Evolutionary conservation across 2,888 invertebrate species (phyloP).

Genomic region (Aporophyla lueneburgensis): DNA sequence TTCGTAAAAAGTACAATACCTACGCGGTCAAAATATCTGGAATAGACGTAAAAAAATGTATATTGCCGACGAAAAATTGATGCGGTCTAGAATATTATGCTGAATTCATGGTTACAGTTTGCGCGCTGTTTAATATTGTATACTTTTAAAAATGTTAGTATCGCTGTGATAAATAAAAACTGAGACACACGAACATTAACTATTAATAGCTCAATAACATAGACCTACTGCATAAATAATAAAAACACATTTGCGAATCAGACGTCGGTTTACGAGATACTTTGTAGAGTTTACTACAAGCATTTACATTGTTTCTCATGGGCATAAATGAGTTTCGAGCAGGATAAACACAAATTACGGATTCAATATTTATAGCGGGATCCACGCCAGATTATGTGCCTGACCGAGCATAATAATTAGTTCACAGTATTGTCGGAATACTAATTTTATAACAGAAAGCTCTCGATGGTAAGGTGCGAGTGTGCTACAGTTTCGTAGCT

Average conservation of each 20-base stretch:
- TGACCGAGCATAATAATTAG: conserved; percentile 81
- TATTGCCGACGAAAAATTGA: too few species aligned
- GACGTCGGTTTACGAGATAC: conserved; percentile 59
- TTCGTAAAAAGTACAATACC: too few species aligned
- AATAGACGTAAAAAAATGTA: too few species aligned
- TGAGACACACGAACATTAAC: conserved; percentile 7
- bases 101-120: too few species aligned
- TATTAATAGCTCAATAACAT: conserved; percentile 40
- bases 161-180: neutral
- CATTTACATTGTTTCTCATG: conserved; percentile 63
- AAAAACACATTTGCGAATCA: conserved; percentile 49
- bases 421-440: conserved; percentile 83
- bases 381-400: conserved; percentile 68
- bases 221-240: conserved; percentile 36
- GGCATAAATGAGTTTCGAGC: conserved; percentile 56
- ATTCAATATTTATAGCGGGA: conserved; percentile 72
- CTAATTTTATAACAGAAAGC: conserved; percentile 78
- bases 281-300: conserved; percentile 57
- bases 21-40: too few species aligned
- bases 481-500: conserved; percentile 84
- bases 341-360: conserved; percentile 71
- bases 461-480: conserved; percentile 82
- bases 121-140: too few species aligned
- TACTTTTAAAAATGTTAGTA: too few species aligned
- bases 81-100: too few species aligned